These are phyloP conservation scores for Ivindomyrus marchei DNA, from an alignment of 2,113 vertebrate genomes.

Conservation along the genomic window DNA sequence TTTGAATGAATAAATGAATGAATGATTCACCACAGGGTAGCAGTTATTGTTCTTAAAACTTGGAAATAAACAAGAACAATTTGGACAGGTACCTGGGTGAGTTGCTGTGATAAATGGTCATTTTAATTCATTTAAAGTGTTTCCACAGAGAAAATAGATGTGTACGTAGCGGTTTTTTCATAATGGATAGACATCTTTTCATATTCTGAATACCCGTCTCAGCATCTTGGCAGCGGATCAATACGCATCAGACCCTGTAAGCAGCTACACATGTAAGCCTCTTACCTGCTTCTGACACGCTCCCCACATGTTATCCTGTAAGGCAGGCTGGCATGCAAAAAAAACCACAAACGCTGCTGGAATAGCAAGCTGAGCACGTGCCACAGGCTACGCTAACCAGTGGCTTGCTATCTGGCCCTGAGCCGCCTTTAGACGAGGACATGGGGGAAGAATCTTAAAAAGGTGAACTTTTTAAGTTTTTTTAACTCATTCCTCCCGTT, in stretches of 20 bases:
- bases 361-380: neutral
- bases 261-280: slow-evolving; percentile 15
- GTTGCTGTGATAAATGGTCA: neutral
- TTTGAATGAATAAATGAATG: neutral
- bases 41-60: neutral
- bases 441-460: neutral
- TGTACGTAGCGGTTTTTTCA: neutral
- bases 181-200: neutral
- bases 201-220: neutral
- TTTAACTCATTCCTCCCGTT: neutral
- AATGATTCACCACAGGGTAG: neutral
- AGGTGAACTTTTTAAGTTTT: neutral
- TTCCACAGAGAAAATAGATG: neutral
- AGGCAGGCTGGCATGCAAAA: neutral
- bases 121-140: neutral
- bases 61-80: neutral
- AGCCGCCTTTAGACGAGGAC: neutral
- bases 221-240: slow-evolving; percentile 3
- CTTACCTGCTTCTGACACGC: slow-evolving; percentile 13
- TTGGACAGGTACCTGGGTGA: neutral
- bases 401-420: neutral
- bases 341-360: neutral
- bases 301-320: neutral
- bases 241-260: slow-evolving; percentile 2
- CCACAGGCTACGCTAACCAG: neutral